Conservation (phyloP, 2,113 vertebrate species). For the Strix uralensis region DNA sequence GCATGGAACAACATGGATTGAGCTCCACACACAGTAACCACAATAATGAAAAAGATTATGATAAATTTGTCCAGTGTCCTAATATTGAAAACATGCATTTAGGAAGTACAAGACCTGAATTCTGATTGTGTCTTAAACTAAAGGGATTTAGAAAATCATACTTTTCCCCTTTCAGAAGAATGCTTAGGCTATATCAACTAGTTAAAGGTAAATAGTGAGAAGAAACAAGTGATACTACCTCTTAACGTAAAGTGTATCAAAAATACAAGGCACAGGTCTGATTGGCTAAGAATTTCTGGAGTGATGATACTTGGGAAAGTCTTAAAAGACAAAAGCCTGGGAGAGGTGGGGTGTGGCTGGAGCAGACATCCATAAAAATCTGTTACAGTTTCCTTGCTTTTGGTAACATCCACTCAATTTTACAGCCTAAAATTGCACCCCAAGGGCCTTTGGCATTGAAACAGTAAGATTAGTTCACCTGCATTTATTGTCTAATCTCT, state of each 20-base stretch:
- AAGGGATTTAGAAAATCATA: not conserved
- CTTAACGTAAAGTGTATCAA: not conserved
- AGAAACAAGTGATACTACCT: not conserved
- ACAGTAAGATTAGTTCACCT: not conserved
- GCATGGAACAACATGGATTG: not conserved
- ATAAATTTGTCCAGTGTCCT: not conserved
- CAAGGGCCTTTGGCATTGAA: not conserved
- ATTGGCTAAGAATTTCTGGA: not conserved
- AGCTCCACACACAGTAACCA: not conserved
- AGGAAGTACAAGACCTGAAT: not conserved
- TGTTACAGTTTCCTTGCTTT: not conserved
- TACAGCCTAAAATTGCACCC: not conserved
- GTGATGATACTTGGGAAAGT: not conserved
- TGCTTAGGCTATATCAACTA: not conserved
- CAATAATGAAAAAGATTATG: not conserved
- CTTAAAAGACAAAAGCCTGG: not conserved
- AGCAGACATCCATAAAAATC: not conserved
- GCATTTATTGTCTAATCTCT: not conserved
- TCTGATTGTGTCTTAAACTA: not conserved
- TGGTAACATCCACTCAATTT: not conserved
- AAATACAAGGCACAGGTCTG: not conserved
- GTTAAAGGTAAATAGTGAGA: not conserved
- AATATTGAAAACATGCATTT: not conserved
- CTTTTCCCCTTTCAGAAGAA: not conserved
- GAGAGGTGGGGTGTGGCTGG: not conserved